Percentiles rank a stretch among this genome's conserved stretches.
Evolutionary conservation across 2,888 invertebrate species (phyloP).

Genomic region (Pogonocherus hispidulus): DNA sequence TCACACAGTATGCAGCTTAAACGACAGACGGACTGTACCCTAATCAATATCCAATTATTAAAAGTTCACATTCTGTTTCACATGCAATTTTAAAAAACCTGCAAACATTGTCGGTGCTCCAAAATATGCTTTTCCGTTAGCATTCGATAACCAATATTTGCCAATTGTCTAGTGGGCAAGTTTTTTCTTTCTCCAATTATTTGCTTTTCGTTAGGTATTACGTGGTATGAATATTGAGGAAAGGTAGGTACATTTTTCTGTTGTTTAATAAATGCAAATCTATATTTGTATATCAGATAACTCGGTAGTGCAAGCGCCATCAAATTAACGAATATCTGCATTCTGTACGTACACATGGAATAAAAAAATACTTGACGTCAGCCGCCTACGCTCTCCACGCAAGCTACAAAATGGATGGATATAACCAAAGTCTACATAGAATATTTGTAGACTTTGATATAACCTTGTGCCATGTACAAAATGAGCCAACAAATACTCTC

Average conservation of each 20-base stretch:
- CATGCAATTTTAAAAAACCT: constrained; percentile 46
- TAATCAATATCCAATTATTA: constrained; percentile 61
- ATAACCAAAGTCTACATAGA: too few species aligned
- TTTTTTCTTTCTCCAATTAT: constrained; percentile 45
- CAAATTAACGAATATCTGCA: neutral
- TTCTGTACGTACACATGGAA: neutral
- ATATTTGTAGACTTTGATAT: too few species aligned
- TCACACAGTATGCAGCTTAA: constrained; percentile 57
- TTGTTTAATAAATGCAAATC: constrained; percentile 4
- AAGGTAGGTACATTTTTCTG: constrained; percentile 29
- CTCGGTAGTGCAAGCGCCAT: neutral
- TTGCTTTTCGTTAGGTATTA: constrained; percentile 35
- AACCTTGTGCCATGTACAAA: too few species aligned
- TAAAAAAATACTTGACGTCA: neutral
- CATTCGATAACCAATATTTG: constrained; percentile 51
- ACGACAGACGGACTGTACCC: constrained; percentile 43
- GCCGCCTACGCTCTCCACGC: neutral
- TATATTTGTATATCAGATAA: constrained; percentile 3
- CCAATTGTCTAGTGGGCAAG: constrained; percentile 48
- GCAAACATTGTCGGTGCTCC: constrained; percentile 46
- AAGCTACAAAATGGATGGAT: too few species aligned
- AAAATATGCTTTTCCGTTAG: constrained; percentile 47
- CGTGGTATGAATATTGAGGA: constrained; percentile 39
- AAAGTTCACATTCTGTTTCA: constrained; percentile 58
- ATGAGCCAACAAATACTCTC: too few species aligned